These are phyloP conservation scores for Gambusia yucatana DNA, from an alignment of 2,797 vertebrate species.

Conservation along the genomic window DNA sequence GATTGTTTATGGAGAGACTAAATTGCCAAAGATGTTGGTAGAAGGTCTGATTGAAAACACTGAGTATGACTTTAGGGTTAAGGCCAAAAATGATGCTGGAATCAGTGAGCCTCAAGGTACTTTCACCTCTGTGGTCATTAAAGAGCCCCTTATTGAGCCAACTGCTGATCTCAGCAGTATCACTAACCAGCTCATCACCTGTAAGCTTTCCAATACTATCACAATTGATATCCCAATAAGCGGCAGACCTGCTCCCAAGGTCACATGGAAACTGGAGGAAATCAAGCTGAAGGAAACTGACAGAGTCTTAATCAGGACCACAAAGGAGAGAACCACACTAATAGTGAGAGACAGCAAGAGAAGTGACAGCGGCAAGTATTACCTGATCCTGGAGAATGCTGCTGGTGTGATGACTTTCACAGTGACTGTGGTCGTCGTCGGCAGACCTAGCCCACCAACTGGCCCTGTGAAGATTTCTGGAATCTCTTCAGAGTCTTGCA, in stretches of 20 bases:
- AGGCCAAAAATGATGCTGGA: slow-evolving; percentile 93
- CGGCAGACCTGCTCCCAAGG: slow-evolving; percentile 94
- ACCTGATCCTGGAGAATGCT: slow-evolving; percentile 92
- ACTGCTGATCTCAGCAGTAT: slow-evolving; percentile 97
- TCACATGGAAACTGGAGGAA: slow-evolving; percentile 97
- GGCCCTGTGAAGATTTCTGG: slow-evolving; percentile 93
- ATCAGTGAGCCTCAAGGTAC: slow-evolving; percentile 93
- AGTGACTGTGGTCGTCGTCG: slow-evolving; percentile 92
- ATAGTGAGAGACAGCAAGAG: slow-evolving; percentile 95
- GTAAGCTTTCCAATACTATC: slow-evolving; percentile 91
- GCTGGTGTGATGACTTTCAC: slow-evolving; percentile 94
- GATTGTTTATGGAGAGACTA: slow-evolving; percentile 89
- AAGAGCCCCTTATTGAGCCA: slow-evolving; percentile 96
- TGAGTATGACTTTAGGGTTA: slow-evolving; percentile 97
- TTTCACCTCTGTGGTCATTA: slow-evolving; percentile 93
- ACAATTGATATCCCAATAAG: slow-evolving; percentile 96
- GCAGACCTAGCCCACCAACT: slow-evolving; percentile 89
- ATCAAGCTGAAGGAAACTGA: slow-evolving; percentile 99
- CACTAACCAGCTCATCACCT: slow-evolving; percentile 95
- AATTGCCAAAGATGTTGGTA: slow-evolving; percentile 90
- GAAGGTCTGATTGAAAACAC: slow-evolving; percentile 92
- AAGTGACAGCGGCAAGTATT: slow-evolving; percentile 97
- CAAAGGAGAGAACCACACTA: slow-evolving; percentile 90
- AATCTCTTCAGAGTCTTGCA: slow-evolving; percentile 93
- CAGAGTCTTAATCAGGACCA: slow-evolving; percentile 89